These are phyloP conservation scores for Scaptodrosophila latifasciaeformis DNA, from an alignment of 2,888 invertebrate genomes.

Conservation along the genomic window DNA sequence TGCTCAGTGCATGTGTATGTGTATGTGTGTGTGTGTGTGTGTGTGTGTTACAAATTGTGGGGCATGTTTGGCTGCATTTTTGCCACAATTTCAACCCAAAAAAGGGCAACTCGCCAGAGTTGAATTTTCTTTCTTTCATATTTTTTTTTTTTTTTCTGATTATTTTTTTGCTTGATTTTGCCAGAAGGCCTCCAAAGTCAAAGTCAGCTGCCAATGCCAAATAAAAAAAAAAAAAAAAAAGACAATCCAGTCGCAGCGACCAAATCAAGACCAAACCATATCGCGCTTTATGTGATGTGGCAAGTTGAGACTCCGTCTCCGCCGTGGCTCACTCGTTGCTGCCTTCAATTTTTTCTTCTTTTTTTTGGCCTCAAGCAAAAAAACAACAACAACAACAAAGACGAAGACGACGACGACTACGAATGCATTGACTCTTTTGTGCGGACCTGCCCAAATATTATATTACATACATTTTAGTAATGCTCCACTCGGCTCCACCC, in stretches of 20 bases:
- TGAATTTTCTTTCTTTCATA: too few species aligned
- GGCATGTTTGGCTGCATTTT: constrained; percentile 11
- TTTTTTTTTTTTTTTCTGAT: too few species aligned
- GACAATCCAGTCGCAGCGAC: background rate
- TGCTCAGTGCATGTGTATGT: too few species aligned
- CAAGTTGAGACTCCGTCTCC: too few species aligned
- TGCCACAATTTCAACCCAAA: constrained; percentile 4
- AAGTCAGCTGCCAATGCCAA: constrained; percentile 21
- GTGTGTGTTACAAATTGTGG: constrained; percentile 20
- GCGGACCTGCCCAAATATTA: background rate
- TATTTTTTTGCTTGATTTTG: too few species aligned
- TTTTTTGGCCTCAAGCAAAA: constrained; percentile 39
- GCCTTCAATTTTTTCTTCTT: constrained; percentile 42
- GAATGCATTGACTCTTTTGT: background rate
- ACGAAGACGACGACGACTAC: too few species aligned
- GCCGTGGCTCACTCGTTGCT: constrained; percentile 16
- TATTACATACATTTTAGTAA: background rate
- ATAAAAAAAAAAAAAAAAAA: constrained; percentile 8
- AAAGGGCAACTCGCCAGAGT: constrained; percentile 24
- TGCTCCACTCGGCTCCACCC: background rate
- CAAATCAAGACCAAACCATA: constrained; percentile 25
- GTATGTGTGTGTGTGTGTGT: constrained; percentile 12
- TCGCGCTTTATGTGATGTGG: too few species aligned
- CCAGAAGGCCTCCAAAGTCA: too few species aligned
- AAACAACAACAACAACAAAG: constrained; percentile 5